Base-by-base conservation (phyloP, 2,113 vertebrate species). In the Strix aluco region DNA sequence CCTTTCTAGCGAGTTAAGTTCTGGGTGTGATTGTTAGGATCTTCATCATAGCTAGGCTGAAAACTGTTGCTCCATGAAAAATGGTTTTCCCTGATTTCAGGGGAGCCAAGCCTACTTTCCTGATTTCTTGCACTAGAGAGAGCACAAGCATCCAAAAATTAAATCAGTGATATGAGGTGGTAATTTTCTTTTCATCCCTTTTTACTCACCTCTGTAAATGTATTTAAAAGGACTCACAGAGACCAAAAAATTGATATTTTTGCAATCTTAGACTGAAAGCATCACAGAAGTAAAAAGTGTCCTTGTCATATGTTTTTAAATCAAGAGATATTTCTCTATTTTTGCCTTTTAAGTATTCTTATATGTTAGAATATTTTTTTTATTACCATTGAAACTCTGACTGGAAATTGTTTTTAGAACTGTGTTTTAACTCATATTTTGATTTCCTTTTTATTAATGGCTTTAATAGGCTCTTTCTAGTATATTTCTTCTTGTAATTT, bases 351-450 rank as follows among this genome's bases (percentile, higher is more conserved):
- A 77, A 71, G 36, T 83, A 47, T 80, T 54, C 36, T 46, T 88
- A 12, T 10, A 54, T 34, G 18, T 66, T 66, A 47, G 27, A 69
- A 36, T 21, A 18, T 4, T 38, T 63, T 77, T 96, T 81, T 92
- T 89, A 90, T 96, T 97, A 82, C 79, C 90, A 52, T 54, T 95
- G 93, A 94, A 96, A 91, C 67, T 38, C 38, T 65, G 85, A 91
- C 66, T 97, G 81, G 66, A 91, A 98, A 97, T 91, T 94, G 95
- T 34, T 95, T 96, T 96, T 86, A 95, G 95, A 97, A 97, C 72
- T 96, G 71, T 97, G 55, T 72, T 97, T 86, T 97, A 96, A 96
- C 85, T 92, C 95, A 94, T 88, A 71, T 96, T 95, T 98, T 97
- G 84, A 96, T 98, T 97, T 75, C 58, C 67, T 97, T 96, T 91